Evolutionary conservation across 2,888 invertebrate genomes (phyloP).

Genomic region (Agriopis marginaria): DNA sequence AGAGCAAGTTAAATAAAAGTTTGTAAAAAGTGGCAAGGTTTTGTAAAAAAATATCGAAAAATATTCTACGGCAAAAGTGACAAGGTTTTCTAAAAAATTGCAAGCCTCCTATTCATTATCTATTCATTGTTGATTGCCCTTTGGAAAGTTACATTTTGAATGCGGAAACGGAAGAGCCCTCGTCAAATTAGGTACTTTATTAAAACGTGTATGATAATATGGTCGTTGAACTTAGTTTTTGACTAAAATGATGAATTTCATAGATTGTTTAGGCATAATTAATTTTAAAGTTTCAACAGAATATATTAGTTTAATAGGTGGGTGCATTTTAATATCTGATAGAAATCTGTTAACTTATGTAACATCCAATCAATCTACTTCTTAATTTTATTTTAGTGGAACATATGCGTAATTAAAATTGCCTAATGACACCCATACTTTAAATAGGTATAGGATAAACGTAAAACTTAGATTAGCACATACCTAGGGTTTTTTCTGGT

Average conservation of each 20-base stretch:
- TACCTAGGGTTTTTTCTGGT: constrained; percentile 11
- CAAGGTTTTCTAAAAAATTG: background rate
- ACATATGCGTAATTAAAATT: constrained; percentile 29
- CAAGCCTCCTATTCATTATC: background rate
- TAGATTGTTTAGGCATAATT: constrained; percentile 16
- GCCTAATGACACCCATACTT: constrained; percentile 13
- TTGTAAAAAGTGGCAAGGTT: background rate
- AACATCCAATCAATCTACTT: constrained; percentile 34
- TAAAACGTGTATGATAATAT: constrained; percentile 1
- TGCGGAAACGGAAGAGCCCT: constrained; percentile 26
- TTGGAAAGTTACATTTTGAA: constrained; percentile 8
- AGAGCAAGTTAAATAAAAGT: background rate
- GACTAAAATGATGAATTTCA: constrained; percentile 17
- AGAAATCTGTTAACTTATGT: constrained; percentile 31
- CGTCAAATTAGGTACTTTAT: constrained; percentile 3
- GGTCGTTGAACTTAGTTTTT: background rate
- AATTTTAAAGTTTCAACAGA: constrained; percentile 25
- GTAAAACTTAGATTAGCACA: constrained; percentile 3
- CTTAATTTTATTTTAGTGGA: constrained; percentile 30
- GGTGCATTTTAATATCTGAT: constrained; percentile 16
- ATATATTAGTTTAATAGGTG: constrained; percentile 19
- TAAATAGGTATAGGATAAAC: constrained; percentile 13
- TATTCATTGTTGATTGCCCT: constrained; percentile 9
- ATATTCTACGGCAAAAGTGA: background rate
- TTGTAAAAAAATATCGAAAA: background rate